These are phyloP conservation scores for honey bee (Apis mellifera) DNA, from an alignment of 1,140 invertebrate species.

Conservation along the genomic window DNA sequence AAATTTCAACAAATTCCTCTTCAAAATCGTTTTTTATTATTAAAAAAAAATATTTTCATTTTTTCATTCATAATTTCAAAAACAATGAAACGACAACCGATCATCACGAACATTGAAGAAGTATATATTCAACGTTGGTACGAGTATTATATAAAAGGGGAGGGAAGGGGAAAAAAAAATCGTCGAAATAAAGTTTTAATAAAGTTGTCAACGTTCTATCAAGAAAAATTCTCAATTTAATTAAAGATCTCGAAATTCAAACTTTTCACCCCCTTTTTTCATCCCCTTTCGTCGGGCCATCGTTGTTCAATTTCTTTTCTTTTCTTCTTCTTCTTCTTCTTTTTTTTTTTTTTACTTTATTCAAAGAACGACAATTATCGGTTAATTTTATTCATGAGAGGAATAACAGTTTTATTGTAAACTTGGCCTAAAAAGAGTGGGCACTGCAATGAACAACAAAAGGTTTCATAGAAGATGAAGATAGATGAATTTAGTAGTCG, in stretches of 20 bases:
- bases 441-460: neutral
- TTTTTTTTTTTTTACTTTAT: neutral
- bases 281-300: neutral
- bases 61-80: neutral
- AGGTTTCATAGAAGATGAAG: neutral
- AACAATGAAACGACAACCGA: neutral
- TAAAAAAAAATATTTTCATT: neutral
- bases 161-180: neutral
- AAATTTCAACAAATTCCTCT: neutral
- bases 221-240: slow-evolving; percentile 11
- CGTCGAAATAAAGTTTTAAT: neutral
- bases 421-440: neutral
- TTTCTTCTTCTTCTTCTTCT: too few relatives aligned
- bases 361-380: neutral
- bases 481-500: slow-evolving; percentile 1
- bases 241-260: neutral
- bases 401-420: neutral
- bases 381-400: neutral
- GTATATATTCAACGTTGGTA: neutral
- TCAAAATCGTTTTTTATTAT: neutral
- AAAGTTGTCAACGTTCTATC: neutral
- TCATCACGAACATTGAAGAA: neutral
- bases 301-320: neutral
- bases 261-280: neutral
- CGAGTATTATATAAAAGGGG: neutral